phyloP scores from a whole-genome alignment of 2,888 invertebrate genomes.

The Dicranocentrus wangi region DNA sequence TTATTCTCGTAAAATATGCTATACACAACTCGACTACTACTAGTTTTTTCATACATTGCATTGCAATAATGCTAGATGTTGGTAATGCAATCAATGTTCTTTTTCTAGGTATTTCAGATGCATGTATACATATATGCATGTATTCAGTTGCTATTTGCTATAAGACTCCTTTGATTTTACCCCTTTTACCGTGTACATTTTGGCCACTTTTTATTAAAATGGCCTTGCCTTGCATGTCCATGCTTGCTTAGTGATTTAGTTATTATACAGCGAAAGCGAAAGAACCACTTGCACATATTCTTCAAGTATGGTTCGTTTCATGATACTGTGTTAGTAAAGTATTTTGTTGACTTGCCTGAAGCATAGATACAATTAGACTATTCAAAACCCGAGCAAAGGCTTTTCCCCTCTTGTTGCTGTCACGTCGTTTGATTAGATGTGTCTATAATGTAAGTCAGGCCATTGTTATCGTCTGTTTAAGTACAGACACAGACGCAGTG shows the following conservation, averaged over 20 bases:
- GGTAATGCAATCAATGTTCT: neutral
- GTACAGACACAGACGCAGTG: neutral
- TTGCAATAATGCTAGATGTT: neutral
- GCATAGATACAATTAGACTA: constrained; percentile 13
- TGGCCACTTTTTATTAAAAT: constrained; percentile 31
- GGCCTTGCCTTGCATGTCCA: constrained; percentile 56
- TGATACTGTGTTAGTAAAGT: constrained; percentile 5
- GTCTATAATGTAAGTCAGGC: neutral
- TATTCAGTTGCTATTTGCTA: neutral
- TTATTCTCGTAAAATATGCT: neutral
- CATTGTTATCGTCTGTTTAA: neutral
- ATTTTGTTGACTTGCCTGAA: constrained; percentile 48
- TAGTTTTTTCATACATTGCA: no score
- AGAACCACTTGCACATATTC: neutral
- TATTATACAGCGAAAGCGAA: neutral
- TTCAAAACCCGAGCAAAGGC: neutral
- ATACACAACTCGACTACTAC: neutral
- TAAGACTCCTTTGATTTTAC: neutral
- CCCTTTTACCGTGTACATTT: constrained; percentile 20
- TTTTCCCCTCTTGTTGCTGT: constrained; percentile 9
- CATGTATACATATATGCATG: constrained; percentile 1
- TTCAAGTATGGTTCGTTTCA: neutral
- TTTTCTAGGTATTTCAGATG: neutral
- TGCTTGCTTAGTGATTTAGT: constrained; percentile 24
- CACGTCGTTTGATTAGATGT: neutral